Conservation (phyloP, 2,888 invertebrate species). For the Epicampocera succincta region DNA sequence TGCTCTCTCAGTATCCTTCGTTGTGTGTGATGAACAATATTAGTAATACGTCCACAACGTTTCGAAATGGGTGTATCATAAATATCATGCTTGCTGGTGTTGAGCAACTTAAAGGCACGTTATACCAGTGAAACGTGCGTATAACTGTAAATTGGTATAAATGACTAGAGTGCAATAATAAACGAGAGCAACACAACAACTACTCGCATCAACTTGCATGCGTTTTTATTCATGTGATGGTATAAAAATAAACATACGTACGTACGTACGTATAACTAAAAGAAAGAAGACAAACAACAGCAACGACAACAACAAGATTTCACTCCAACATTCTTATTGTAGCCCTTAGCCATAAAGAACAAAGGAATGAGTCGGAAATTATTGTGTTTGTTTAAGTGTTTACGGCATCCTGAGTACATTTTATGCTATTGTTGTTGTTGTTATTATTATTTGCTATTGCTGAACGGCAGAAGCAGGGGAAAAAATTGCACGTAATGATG, state of each 20-base stretch:
- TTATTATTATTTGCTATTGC: slow-evolving; percentile 36
- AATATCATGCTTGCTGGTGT: slow-evolving; percentile 18
- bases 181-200: slow-evolving; percentile 20
- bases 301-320: not conserved
- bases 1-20: slow-evolving; percentile 2
- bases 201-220: not conserved
- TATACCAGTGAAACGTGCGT: slow-evolving; percentile 63
- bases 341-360: slow-evolving; percentile 35
- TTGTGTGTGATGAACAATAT: too few relatives aligned
- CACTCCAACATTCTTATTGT: slow-evolving; percentile 43
- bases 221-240: too few relatives aligned
- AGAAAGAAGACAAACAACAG: slow-evolving; percentile 5
- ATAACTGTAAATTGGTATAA: slow-evolving; percentile 67
- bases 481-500: slow-evolving; percentile 55
- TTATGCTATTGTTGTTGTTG: slow-evolving; percentile 20
- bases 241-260: too few relatives aligned
- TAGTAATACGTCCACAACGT: not conserved
- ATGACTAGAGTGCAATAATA: slow-evolving; percentile 53
- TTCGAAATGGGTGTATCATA: slow-evolving; percentile 15
- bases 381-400: slow-evolving; percentile 33
- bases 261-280: not conserved
- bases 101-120: slow-evolving; percentile 40
- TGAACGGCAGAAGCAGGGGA: not conserved
- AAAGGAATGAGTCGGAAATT: slow-evolving; percentile 30
- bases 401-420: slow-evolving; percentile 27